phyloP scores from a whole-genome alignment of 2,888 invertebrate species.

The Zootermopsis nevadensis region DNA sequence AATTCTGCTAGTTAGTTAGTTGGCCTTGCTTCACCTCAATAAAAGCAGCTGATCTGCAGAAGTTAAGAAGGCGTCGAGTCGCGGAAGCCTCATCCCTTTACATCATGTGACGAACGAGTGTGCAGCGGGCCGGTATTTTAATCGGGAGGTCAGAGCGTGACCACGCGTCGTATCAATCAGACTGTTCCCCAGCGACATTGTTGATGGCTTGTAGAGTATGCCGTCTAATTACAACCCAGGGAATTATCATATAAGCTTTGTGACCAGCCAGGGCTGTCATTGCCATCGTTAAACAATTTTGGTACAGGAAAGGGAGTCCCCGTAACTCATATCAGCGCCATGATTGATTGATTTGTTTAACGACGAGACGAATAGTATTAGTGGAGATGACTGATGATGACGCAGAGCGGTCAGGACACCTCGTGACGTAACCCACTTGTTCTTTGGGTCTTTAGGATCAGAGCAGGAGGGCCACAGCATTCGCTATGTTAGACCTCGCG shows the following conservation, averaged over 20 bases:
- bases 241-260: background rate
- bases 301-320: background rate
- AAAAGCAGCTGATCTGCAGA: no score
- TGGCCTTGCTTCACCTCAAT: no score
- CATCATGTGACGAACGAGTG: no score
- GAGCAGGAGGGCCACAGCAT: no score
- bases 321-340: background rate
- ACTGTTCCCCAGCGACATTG: background rate
- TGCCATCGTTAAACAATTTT: constrained; percentile 7
- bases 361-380: background rate
- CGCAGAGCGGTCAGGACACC: background rate
- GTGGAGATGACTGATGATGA: background rate
- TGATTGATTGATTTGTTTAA: constrained; percentile 14
- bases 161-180: constrained; percentile 1
- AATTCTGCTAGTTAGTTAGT: no score
- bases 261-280: background rate
- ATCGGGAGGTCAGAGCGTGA: background rate
- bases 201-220: background rate
- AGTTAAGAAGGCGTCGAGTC: no score
- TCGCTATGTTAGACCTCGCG: no score
- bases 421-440: no score
- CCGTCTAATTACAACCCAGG: constrained; percentile 1
- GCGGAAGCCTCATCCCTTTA: no score
- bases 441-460: no score
- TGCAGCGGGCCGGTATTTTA: background rate